Base-by-base conservation (phyloP, 64 coral and sea anemone species). In the Stylophora pistillata region DNA sequence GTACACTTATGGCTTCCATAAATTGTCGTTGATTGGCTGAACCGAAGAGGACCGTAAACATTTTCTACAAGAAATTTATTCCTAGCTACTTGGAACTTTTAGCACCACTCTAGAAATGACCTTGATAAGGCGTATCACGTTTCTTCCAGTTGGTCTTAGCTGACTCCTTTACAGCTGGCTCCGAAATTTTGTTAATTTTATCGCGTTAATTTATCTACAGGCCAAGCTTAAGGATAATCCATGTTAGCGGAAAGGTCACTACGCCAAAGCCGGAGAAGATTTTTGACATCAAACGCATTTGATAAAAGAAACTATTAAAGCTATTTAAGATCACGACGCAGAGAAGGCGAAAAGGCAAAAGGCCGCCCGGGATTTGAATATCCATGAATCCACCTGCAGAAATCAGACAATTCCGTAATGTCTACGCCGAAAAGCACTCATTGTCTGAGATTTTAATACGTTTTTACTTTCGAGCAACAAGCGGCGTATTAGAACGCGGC, bases 401-500 rank as follows among this genome's bases (percentile, higher is more conserved):
- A 34, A 2, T 53, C 62, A 69, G 80, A 84, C 80, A 84, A 69
- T 84, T 52, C 62, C 31, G 15, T 37, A 37, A 83, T 83, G 53
- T 62, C 62, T 84, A 60, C 62, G 80, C 61, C 80, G 61, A 69
- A 84, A 84, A 20, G 16, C 20, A 69, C 52, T 84, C 33, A 84
- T 84, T 69, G 62, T 69, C 80, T 52, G 27, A 23, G 16, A 66
- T 64, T 82, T 82, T 82, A 82, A 53, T 84, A 70, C 68, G 61
- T 68, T 68, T 84, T 70, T 70, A 84, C 33, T 21, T 69, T 34
- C 60, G 23, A 84, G 55, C 77, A 23, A 33, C 56, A 84, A 84
- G 80, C 80, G 80, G 80, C 80, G 53, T 70, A 23, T 69, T 66
- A 84, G 60, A 84, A 84, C 68, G 21, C 64, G 29, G 69, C 80